phyloP scores from a whole-genome alignment of 2,888 invertebrate genomes.

The Leistus spinibarbis region DNA sequence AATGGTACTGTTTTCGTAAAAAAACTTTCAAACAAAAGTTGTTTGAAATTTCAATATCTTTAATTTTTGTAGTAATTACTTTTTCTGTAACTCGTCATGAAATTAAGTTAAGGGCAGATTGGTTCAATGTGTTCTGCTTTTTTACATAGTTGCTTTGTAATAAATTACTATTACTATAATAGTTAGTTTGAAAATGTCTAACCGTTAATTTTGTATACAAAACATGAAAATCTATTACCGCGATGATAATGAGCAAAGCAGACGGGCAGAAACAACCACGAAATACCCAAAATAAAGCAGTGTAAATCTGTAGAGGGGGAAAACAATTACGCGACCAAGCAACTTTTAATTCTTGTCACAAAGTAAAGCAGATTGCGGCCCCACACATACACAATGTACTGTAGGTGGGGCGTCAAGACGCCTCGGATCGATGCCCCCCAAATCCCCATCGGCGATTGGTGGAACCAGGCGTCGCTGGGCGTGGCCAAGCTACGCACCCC shows the following conservation, averaged over 20 bases:
- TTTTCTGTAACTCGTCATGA: too few species aligned
- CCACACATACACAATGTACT: not conserved
- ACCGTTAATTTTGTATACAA: too few species aligned
- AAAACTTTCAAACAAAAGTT: too few species aligned
- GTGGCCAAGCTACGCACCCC: not conserved
- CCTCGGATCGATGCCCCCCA: constrained; percentile 16
- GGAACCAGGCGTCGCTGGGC: constrained; percentile 1
- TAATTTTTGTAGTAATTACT: too few species aligned
- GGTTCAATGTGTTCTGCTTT: too few species aligned
- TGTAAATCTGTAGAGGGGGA: constrained; percentile 22
- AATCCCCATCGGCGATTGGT: constrained; percentile 12
- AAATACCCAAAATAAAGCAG: not conserved
- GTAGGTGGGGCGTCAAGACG: constrained; percentile 13
- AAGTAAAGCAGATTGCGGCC: constrained; percentile 37
- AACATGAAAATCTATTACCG: not conserved
- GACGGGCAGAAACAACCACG: not conserved
- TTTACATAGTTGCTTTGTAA: too few species aligned
- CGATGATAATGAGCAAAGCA: not conserved
- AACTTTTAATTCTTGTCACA: constrained; percentile 38
- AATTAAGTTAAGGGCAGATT: too few species aligned
- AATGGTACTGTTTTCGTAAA: too few species aligned
- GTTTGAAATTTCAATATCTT: too few species aligned
- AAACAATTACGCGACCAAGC: constrained; percentile 29
- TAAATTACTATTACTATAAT: too few species aligned
- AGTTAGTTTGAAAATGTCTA: too few species aligned